Percentiles rank a stretch among this genome's conserved stretches.
These are phyloP conservation scores for Protodeltote pygarga DNA, from an alignment of 2,888 invertebrate genomes.

Conservation along the genomic window DNA sequence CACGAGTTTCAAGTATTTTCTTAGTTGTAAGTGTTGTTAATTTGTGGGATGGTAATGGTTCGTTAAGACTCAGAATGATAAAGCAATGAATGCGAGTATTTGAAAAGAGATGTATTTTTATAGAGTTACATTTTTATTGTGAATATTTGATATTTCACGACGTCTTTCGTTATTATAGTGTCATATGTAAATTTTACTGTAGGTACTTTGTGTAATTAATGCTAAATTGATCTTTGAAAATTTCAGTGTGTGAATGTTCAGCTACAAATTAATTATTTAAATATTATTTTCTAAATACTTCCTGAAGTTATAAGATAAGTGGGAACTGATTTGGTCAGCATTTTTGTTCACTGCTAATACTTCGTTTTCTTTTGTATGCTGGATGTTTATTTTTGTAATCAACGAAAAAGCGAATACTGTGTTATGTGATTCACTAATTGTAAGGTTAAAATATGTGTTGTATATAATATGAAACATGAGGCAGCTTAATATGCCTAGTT, in stretches of 20 bases:
- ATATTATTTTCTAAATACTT: background rate
- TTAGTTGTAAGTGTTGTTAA: slow-evolving; percentile 46
- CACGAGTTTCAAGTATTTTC: slow-evolving; percentile 11
- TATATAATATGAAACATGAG: slow-evolving; percentile 8
- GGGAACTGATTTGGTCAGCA: no score
- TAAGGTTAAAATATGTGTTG: slow-evolving; percentile 16
- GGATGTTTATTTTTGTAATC: slow-evolving; percentile 19
- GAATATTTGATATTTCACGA: slow-evolving; percentile 53
- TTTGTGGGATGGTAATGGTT: slow-evolving; percentile 38
- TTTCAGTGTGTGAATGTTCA: background rate
- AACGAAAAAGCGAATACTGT: slow-evolving; percentile 24
- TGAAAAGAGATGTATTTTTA: slow-evolving; percentile 65
- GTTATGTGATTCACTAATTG: slow-evolving; percentile 15
- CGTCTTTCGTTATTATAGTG: slow-evolving; percentile 42
- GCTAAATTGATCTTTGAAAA: background rate
- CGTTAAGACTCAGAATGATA: slow-evolving; percentile 38
- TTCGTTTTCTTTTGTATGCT: slow-evolving; percentile 10
- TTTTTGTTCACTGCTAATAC: no score
- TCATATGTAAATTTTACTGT: slow-evolving; percentile 22
- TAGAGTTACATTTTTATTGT: slow-evolving; percentile 56
- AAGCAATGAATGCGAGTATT: slow-evolving; percentile 38
- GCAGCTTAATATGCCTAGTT: slow-evolving; percentile 15
- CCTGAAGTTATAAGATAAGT: background rate
- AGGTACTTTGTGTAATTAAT: slow-evolving; percentile 9
- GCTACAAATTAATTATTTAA: background rate